Percentiles rank a stretch among this genome's conserved stretches.
phyloP scores from a whole-genome alignment of 2,113 vertebrate genomes.

The Aplodontia rufa region DNA sequence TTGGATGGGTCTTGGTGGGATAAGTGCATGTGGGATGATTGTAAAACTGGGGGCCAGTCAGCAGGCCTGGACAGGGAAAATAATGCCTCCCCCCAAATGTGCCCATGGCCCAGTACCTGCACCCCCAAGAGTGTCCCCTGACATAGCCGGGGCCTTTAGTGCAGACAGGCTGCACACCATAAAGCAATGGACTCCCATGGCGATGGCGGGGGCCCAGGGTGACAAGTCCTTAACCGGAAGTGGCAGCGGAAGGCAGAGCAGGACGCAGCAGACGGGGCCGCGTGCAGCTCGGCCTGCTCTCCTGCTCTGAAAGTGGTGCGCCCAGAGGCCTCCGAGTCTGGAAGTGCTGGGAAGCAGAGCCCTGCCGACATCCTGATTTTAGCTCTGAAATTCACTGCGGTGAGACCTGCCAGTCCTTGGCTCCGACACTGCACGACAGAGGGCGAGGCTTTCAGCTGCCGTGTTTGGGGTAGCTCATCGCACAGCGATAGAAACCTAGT shows the following conservation, averaged over 20 bases:
- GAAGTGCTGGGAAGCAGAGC: background rate
- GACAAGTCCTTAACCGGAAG: fast-evolving
- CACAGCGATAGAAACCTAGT: fast-evolving
- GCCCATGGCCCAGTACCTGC: background rate
- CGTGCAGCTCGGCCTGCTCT: fast-evolving
- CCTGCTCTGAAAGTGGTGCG: background rate
- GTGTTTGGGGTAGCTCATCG: background rate
- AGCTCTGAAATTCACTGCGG: too few relatives aligned
- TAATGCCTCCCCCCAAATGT: background rate
- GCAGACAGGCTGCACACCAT: background rate
- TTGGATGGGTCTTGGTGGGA: background rate
- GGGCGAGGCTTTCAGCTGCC: fast-evolving
- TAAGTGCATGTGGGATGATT: background rate
- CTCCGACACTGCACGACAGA: too few relatives aligned
- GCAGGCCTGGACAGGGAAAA: background rate
- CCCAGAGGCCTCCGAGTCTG: background rate
- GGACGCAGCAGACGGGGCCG: background rate
- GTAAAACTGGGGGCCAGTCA: background rate
- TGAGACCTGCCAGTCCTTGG: too few relatives aligned
- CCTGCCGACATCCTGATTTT: fast-evolving
- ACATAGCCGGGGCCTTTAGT: background rate
- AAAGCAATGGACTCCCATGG: fast-evolving
- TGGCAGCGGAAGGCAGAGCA: background rate
- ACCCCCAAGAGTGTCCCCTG: fast-evolving
- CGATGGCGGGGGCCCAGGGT: background rate